Evolutionary conservation across 2,113 vertebrate species (phyloP).

Genomic region (Serinus canaria): DNA sequence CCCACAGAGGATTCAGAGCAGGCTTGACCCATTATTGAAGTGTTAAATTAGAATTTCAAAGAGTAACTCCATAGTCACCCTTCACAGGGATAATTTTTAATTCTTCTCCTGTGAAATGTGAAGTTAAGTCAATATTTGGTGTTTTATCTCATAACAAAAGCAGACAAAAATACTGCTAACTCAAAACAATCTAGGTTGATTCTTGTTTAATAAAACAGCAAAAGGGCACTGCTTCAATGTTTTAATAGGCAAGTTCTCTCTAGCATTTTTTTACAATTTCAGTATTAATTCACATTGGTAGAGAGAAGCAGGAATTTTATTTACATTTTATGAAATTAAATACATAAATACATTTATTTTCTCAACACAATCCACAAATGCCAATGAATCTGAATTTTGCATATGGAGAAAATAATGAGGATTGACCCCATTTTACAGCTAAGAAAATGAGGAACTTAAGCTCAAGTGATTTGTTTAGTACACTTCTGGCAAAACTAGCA

Average conservation of each 20-base stretch:
- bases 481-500: background rate
- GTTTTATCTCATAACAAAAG: constrained; percentile 26
- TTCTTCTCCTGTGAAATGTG: constrained; percentile 27
- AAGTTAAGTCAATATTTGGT: constrained; percentile 3
- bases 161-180: constrained; percentile 22
- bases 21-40: constrained; percentile 35
- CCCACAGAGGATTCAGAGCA: constrained; percentile 23
- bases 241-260: background rate
- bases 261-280: background rate
- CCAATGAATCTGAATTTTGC: background rate
- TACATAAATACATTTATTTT: background rate
- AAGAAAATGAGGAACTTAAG: background rate
- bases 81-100: constrained; percentile 39
- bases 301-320: background rate
- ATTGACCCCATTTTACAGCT: background rate
- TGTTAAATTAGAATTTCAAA: constrained; percentile 61
- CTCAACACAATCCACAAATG: background rate
- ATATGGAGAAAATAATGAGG: background rate
- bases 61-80: constrained; percentile 9
- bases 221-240: background rate
- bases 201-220: constrained; percentile 7
- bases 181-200: constrained; percentile 5
- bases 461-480: background rate
- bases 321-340: background rate
- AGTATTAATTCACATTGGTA: background rate